Evolutionary conservation across 2,888 invertebrate species (phyloP).

Genomic region (Helicoverpa assulta): DNA sequence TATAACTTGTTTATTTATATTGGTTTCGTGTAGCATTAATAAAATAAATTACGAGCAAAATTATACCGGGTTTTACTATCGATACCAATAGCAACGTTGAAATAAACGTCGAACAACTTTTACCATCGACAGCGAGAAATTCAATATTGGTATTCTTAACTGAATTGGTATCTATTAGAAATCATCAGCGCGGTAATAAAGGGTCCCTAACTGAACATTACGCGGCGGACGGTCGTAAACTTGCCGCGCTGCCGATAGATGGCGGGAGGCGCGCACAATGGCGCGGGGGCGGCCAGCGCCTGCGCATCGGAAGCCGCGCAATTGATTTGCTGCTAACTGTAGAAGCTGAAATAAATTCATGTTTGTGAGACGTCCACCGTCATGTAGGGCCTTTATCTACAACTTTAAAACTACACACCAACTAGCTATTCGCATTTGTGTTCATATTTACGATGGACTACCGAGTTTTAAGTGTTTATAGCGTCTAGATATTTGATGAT

Average conservation of each 20-base stretch:
- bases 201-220: conserved; percentile 71
- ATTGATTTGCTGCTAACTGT: conserved; percentile 71
- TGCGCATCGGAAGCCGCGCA: conserved; percentile 58
- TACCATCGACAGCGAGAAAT: conserved; percentile 50
- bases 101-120: conserved; percentile 42
- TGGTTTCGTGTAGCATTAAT: conserved; percentile 1
- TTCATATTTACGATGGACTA: conserved; percentile 34
- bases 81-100: not conserved
- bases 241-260: conserved; percentile 69
- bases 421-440: conserved; percentile 29
- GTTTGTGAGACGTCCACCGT: conserved; percentile 65
- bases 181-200: conserved; percentile 74
- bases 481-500: conserved; percentile 23
- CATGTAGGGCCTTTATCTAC: conserved; percentile 57
- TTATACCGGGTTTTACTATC: conserved; percentile 3
- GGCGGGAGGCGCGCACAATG: conserved; percentile 75
- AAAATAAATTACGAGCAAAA: not conserved
- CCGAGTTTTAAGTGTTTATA: conserved; percentile 21
- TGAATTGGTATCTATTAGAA: conserved; percentile 75
- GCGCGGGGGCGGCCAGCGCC: conserved; percentile 77
- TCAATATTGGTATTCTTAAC: conserved; percentile 62
- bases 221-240: conserved; percentile 70
- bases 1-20: not conserved
- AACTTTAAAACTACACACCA: conserved; percentile 25
- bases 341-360: conserved; percentile 75